These are phyloP conservation scores for Ammodytes marinus DNA, from an alignment of 2,113 vertebrate species.

Conservation along the genomic window DNA sequence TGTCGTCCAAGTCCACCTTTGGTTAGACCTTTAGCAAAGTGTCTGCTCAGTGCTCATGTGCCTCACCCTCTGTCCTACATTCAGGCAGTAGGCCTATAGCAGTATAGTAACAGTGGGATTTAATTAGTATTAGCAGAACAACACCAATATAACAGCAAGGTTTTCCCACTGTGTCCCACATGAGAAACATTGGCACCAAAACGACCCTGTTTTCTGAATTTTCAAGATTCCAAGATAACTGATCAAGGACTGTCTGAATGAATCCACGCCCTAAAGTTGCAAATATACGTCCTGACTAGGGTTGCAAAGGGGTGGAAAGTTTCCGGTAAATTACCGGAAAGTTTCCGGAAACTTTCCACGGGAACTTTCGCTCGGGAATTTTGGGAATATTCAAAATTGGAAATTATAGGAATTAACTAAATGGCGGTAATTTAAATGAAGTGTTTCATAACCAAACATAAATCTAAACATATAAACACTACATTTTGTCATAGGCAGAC, in stretches of 20 bases:
- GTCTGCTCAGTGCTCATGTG: not conserved
- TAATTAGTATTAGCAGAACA: not conserved
- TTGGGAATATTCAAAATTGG: too few relatives aligned
- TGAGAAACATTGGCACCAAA: not conserved
- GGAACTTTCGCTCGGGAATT: too few relatives aligned
- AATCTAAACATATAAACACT: too few relatives aligned
- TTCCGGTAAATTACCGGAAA: too few relatives aligned
- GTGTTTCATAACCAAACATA: too few relatives aligned
- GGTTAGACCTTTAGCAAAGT: not conserved
- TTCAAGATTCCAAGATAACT: not conserved
- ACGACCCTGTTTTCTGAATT: not conserved
- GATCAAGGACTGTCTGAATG: not conserved
- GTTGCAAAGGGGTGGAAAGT: too few relatives aligned
- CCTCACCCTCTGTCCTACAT: not conserved
- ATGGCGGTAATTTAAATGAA: too few relatives aligned
- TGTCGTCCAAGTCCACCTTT: too few relatives aligned
- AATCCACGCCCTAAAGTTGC: not conserved
- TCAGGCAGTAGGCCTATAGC: not conserved
- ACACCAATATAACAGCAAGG: not conserved
- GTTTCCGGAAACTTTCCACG: too few relatives aligned
- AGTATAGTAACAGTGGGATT: too few relatives aligned
- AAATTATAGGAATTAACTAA: too few relatives aligned
- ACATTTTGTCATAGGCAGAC: too few relatives aligned
- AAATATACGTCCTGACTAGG: not conserved
- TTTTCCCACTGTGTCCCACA: not conserved